phyloP scores from a whole-genome alignment of 2,113 vertebrate species.

The Pelobates fuscus region DNA sequence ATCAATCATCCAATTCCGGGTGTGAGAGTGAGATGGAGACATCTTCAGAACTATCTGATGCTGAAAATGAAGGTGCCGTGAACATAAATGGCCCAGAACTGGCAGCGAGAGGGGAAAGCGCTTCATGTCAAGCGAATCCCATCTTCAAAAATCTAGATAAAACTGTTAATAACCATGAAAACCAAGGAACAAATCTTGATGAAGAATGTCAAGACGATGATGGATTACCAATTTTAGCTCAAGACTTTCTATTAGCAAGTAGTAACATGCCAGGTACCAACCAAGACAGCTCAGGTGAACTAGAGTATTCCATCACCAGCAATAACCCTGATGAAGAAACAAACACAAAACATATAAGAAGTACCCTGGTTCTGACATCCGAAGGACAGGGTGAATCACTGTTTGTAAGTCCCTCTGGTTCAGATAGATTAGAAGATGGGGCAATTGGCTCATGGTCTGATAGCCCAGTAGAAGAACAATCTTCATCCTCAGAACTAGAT shows the following conservation, averaged over 20 bases:
- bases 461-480: neutral
- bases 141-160: neutral
- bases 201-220: neutral
- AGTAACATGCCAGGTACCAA: neutral
- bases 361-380: conserved; percentile 3
- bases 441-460: neutral
- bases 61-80: neutral
- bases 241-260: neutral
- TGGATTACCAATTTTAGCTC: neutral
- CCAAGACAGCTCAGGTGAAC: neutral
- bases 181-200: neutral
- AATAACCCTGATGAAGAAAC: neutral
- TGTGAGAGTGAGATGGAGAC: conserved; percentile 65
- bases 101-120: neutral
- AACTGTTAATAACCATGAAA: neutral
- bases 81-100: conserved; percentile 54
- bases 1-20: conserved; percentile 47
- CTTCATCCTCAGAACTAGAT: neutral
- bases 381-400: neutral
- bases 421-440: neutral
- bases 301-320: neutral
- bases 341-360: neutral
- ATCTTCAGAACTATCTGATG: conserved; percentile 59
- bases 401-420: neutral
- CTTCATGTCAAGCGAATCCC: neutral